These are phyloP conservation scores for Cichladusa arquata DNA, from an alignment of 2,113 vertebrate genomes.

Conservation along the genomic window DNA sequence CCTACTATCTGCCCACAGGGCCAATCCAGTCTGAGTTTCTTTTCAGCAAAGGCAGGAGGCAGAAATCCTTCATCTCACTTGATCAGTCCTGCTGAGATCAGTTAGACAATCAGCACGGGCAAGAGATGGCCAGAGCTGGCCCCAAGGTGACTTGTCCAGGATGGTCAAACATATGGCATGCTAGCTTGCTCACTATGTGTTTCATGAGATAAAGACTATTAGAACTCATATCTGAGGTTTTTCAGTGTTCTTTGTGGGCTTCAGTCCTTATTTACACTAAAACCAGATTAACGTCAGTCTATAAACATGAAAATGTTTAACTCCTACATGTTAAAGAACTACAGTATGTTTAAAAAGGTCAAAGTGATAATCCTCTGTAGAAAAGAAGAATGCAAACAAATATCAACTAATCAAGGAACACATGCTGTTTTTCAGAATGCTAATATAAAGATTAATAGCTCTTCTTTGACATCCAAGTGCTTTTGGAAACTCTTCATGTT, in stretches of 20 bases:
- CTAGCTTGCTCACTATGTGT: neutral
- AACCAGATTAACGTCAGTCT: neutral
- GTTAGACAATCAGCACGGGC: fast-evolving
- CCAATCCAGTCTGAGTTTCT: neutral
- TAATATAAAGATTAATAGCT: slow-evolving; percentile 81
- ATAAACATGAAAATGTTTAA: slow-evolving; percentile 25
- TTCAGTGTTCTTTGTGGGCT: slow-evolving; percentile 63
- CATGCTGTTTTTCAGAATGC: slow-evolving; percentile 71
- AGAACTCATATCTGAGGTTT: slow-evolving; percentile 68
- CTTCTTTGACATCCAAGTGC: slow-evolving; percentile 71
- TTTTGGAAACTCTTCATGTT: slow-evolving; percentile 74
- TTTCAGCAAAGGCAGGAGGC: neutral
- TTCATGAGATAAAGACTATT: neutral
- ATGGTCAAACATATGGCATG: neutral
- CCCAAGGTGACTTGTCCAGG: neutral
- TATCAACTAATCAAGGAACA: slow-evolving; percentile 81
- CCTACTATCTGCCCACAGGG: neutral
- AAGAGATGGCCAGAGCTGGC: neutral
- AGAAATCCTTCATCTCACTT: neutral
- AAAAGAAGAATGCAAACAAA: slow-evolving; percentile 69
- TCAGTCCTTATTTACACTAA: neutral
- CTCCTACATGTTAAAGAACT: slow-evolving; percentile 78
- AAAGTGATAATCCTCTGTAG: slow-evolving; percentile 74
- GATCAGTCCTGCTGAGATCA: neutral
- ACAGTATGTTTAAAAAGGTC: slow-evolving; percentile 68